These are phyloP conservation scores for Drosophila saltans DNA, from an alignment of 1,140 invertebrate species.

Conservation along the genomic window DNA sequence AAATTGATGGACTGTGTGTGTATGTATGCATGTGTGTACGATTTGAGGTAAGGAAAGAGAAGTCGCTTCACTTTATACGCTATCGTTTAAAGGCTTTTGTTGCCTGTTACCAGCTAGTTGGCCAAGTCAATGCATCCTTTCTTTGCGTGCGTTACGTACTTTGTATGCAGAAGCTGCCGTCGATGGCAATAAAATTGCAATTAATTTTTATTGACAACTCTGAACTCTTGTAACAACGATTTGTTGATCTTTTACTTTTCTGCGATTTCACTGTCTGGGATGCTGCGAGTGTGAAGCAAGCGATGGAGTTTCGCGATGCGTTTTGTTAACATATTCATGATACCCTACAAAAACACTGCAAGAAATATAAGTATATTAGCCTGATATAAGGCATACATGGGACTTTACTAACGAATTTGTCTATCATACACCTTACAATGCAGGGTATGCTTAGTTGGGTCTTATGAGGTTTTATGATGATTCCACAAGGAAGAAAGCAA, in stretches of 20 bases:
- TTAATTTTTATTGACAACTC: constrained; percentile 80
- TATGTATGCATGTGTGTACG: not conserved
- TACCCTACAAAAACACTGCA: not conserved
- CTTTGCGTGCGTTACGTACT: constrained; percentile 41
- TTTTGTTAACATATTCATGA: not conserved
- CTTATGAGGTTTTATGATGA: too few species aligned
- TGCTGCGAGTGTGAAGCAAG: not conserved
- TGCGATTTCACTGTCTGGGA: constrained; percentile 50
- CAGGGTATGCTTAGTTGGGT: too few species aligned
- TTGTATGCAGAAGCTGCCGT: constrained; percentile 70
- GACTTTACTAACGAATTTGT: too few species aligned
- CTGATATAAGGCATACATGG: not conserved
- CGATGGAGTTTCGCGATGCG: constrained; percentile 1
- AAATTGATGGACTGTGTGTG: not conserved
- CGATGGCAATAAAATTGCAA: constrained; percentile 74
- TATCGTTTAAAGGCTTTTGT: not conserved
- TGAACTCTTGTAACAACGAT: constrained; percentile 64
- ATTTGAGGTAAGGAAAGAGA: not conserved
- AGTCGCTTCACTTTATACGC: not conserved
- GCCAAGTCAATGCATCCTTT: constrained; percentile 3
- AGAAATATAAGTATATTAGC: not conserved
- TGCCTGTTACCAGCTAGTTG: constrained; percentile 16
- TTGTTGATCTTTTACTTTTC: constrained; percentile 47
- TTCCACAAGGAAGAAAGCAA: too few species aligned
- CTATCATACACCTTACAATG: too few species aligned